Conservation (phyloP, 1,140 invertebrate species). For the Diorhabda sublineata region DNA sequence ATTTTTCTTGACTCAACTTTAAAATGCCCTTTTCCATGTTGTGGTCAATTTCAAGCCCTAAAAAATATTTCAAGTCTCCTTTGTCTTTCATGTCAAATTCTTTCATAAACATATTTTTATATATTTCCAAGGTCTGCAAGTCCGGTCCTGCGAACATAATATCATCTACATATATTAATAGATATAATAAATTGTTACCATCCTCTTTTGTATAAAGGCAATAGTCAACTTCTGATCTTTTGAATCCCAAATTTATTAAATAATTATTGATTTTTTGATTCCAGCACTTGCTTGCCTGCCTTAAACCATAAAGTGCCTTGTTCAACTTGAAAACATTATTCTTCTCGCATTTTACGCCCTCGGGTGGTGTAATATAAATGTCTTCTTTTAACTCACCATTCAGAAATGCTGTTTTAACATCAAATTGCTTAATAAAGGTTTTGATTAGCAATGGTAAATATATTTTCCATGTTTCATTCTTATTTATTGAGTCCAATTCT, state of each 20-base stretch:
- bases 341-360: conserved; percentile 29
- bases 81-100: too few species aligned
- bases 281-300: neutral
- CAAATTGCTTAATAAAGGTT: conserved; percentile 41
- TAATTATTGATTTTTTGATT: neutral
- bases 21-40: neutral
- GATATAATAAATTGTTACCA: too few species aligned
- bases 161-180: too few species aligned
- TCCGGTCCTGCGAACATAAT: too few species aligned
- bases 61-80: too few species aligned
- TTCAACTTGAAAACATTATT: neutral
- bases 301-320: conserved; percentile 5
- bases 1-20: conserved; percentile 5
- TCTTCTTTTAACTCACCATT: conserved; percentile 47
- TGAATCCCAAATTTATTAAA: neutral
- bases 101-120: too few species aligned
- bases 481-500: conserved; percentile 16
- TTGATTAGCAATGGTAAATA: conserved; percentile 44
- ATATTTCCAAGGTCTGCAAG: too few species aligned
- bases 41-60: too few species aligned
- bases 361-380: conserved; percentile 47
- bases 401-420: conserved; percentile 48
- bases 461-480: conserved; percentile 19
- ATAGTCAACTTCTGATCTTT: neutral
- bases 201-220: neutral